A percentile compares a stretch with the other conserved stretches of the same genome.
These are phyloP conservation scores for Hydra vulgaris DNA, from an alignment of 30 jellyfish, hydroid and myxozoan species.

Conservation along the genomic window DNA sequence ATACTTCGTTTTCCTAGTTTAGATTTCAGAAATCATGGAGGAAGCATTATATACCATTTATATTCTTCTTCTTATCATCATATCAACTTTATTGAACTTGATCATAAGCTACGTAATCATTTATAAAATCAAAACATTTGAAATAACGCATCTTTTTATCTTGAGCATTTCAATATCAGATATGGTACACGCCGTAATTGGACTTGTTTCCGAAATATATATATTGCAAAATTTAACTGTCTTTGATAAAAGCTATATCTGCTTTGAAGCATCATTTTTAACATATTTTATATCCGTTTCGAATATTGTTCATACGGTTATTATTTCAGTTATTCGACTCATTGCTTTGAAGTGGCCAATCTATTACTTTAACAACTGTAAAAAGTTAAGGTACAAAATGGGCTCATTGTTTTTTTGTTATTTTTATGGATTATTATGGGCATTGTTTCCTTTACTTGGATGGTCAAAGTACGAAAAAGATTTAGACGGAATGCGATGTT, in stretches of 20 bases:
- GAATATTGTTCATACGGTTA: not conserved
- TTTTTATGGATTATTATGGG: constrained; percentile 6
- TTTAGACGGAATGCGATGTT: not conserved
- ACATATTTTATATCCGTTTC: not conserved
- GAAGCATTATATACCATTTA: no score
- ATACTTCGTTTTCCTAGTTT: no score
- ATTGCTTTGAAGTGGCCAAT: not conserved
- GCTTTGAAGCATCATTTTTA: not conserved
- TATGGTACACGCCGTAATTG: not conserved
- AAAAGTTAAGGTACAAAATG: not conserved
- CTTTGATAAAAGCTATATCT: not conserved
- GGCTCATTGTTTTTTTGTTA: not conserved
- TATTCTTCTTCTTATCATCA: not conserved
- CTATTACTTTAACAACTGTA: not conserved
- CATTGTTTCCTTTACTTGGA: not conserved
- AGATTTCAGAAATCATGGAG: no score
- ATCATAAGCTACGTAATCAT: not conserved
- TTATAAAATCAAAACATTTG: not conserved
- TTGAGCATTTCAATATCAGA: not conserved
- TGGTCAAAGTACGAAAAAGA: constrained; percentile 1
- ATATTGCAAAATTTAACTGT: not conserved
- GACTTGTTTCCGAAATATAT: not conserved
- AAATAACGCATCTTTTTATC: not conserved
- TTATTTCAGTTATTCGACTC: not conserved
- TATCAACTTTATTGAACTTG: not conserved